Evolutionary conservation across 2,888 invertebrate genomes (phyloP).

Genomic region (Cheilosia variabilis): DNA sequence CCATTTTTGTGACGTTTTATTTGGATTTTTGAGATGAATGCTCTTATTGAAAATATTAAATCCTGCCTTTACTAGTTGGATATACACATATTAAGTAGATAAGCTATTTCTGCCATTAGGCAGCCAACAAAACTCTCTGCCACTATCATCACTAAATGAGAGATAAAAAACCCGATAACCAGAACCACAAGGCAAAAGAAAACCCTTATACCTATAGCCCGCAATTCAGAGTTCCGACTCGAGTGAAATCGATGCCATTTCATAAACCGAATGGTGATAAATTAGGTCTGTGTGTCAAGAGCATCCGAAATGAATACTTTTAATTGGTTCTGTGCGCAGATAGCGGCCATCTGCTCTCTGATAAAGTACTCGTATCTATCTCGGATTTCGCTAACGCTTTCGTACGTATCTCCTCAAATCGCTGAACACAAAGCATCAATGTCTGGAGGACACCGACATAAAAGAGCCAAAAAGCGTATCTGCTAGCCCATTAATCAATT

Average conservation of each 20-base stretch:
- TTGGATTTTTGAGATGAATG: too few species aligned
- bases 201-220: too few species aligned
- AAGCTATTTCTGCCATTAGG: too few species aligned
- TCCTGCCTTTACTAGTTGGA: too few species aligned
- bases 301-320: neutral
- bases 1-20: too few species aligned
- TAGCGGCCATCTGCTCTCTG: slow-evolving; percentile 13
- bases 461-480: slow-evolving; percentile 14
- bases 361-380: slow-evolving; percentile 6
- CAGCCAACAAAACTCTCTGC: too few species aligned
- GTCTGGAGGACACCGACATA: slow-evolving; percentile 1
- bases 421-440: slow-evolving; percentile 29
- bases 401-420: slow-evolving; percentile 13
- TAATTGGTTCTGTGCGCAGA: slow-evolving; percentile 11
- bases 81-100: too few species aligned
- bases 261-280: neutral
- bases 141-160: too few species aligned
- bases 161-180: too few species aligned
- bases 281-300: neutral
- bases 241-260: neutral
- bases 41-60: too few species aligned
- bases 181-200: too few species aligned
- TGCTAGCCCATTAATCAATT: slow-evolving; percentile 39
- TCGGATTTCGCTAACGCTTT: slow-evolving; percentile 19
- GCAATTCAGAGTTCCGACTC: too few species aligned